Percentiles rank a stretch among this genome's conserved stretches.
Evolutionary conservation across 2,797 vertebrate genomes (phyloP).

Genomic region (Cottoperca gobio): DNA sequence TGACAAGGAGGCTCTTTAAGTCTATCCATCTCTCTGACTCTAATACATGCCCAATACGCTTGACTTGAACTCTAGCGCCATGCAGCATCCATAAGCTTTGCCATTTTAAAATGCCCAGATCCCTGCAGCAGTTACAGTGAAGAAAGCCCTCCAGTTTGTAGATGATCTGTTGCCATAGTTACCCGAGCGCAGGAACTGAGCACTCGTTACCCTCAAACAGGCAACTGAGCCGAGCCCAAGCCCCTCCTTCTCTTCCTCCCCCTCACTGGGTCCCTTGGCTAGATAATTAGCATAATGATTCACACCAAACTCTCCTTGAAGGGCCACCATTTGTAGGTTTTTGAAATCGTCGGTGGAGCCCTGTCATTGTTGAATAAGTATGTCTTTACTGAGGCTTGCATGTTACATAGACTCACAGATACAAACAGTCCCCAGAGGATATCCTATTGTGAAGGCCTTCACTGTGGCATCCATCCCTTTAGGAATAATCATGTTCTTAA

Average conservation of each 20-base stretch:
- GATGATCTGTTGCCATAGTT: conserved; percentile 83
- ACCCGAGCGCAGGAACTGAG: conserved; percentile 74
- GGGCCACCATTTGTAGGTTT: conserved; percentile 80
- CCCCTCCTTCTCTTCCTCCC: conserved; percentile 76
- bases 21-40: conserved; percentile 46
- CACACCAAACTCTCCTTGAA: conserved; percentile 77
- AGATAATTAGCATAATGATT: conserved; percentile 84
- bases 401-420: conserved; percentile 26
- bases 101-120: conserved; percentile 71
- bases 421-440: conserved; percentile 35
- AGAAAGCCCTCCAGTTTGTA: conserved; percentile 81
- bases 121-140: conserved; percentile 73
- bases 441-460: conserved; percentile 39
- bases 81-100: conserved; percentile 61
- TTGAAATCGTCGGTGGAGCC: conserved; percentile 65
- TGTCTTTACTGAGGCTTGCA: conserved; percentile 44
- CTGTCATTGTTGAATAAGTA: conserved; percentile 65
- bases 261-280: conserved; percentile 81
- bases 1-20: conserved; percentile 62
- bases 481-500: conserved; percentile 56
- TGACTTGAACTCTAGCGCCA: conserved; percentile 51
- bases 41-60: conserved; percentile 31
- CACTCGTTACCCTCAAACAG: conserved; percentile 72
- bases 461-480: conserved; percentile 36
- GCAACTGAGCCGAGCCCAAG: conserved; percentile 57